Evolutionary conservation across 2,113 vertebrate species (phyloP).

Genomic region (Lathamus discolor): DNA sequence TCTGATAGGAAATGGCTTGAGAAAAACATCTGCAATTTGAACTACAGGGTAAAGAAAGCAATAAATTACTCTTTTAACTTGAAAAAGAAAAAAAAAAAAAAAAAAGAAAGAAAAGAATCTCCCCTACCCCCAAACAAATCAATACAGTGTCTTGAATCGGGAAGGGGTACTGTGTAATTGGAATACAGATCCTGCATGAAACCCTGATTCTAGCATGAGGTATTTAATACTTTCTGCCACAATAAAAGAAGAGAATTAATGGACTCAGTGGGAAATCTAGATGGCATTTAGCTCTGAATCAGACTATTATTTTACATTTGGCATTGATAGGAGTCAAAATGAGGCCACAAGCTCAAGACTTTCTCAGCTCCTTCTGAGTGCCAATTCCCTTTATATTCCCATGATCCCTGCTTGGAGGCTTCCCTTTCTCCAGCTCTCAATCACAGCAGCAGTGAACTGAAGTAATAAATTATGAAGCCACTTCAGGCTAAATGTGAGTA

Average conservation of each 20-base stretch:
- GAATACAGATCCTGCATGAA: conserved; percentile 20
- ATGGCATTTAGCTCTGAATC: conserved; percentile 55
- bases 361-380: neutral
- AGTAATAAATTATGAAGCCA: neutral
- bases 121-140: neutral
- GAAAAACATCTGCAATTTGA: conserved; percentile 2
- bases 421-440: neutral
- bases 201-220: neutral
- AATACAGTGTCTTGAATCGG: neutral
- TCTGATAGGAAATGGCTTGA: neutral
- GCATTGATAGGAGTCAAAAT: conserved; percentile 58
- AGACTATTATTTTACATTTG: conserved; percentile 60
- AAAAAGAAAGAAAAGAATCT: neutral
- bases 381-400: conserved; percentile 1
- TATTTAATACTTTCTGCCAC: conserved; percentile 41
- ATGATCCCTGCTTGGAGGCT: conserved; percentile 10
- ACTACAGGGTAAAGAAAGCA: neutral
- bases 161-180: conserved; percentile 3
- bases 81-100: neutral
- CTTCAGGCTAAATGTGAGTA: neutral
- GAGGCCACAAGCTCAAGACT: conserved; percentile 2
- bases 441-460: neutral
- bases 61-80: neutral
- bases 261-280: conserved; percentile 52
- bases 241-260: conserved; percentile 42